Percentiles rank a stretch among this genome's conserved stretches.
phyloP scores from a whole-genome alignment of 2,113 vertebrate species.

The Asarcornis scutulata region DNA sequence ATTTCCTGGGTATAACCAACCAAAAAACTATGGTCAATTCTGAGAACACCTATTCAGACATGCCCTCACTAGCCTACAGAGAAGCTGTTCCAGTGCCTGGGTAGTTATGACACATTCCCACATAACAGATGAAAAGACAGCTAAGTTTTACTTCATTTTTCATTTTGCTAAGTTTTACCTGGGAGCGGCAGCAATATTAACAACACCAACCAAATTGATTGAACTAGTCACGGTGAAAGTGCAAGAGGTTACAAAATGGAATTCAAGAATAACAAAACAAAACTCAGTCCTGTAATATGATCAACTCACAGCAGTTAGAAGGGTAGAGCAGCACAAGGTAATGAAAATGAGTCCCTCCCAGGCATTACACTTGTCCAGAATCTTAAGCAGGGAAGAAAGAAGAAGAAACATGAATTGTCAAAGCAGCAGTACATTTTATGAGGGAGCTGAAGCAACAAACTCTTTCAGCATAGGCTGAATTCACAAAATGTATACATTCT shows the following conservation, averaged over 20 bases:
- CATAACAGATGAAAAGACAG: not conserved
- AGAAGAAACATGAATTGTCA: slow-evolving; percentile 24
- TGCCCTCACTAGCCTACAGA: not conserved
- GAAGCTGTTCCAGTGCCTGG: not conserved
- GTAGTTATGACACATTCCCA: not conserved
- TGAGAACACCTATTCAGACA: not conserved
- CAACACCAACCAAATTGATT: not conserved
- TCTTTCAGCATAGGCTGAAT: not conserved
- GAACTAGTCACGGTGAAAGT: not conserved
- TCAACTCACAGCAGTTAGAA: slow-evolving; percentile 52
- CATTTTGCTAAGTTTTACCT: not conserved
- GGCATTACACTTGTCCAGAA: slow-evolving; percentile 31
- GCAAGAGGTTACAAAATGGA: not conserved
- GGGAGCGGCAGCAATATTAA: not conserved
- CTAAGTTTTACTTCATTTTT: no score
- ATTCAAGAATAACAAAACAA: not conserved
- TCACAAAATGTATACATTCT: not conserved
- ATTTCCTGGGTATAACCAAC: not conserved
- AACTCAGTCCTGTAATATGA: not conserved
- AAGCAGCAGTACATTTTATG: not conserved
- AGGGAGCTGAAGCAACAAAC: not conserved
- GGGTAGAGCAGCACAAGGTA: not conserved
- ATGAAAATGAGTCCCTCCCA: not conserved
- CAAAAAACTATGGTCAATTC: not conserved
- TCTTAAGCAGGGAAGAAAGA: slow-evolving; percentile 50